These are phyloP conservation scores for Asobara japonica DNA, from an alignment of 1,140 invertebrate genomes.

Conservation along the genomic window DNA sequence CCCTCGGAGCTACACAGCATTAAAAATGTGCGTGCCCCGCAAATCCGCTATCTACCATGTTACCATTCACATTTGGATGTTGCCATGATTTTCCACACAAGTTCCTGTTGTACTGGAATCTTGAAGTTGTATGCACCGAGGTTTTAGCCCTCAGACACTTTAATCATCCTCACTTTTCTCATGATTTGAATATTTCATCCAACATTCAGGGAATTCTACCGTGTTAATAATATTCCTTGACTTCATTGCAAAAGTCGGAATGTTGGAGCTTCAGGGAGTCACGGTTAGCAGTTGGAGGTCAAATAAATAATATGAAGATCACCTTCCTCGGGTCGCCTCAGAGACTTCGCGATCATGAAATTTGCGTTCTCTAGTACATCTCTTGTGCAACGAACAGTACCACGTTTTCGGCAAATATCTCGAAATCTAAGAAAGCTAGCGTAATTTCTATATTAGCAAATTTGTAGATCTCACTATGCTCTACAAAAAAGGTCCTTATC, in stretches of 20 bases:
- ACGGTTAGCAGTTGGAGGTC: too few species aligned
- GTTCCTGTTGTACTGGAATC: neutral
- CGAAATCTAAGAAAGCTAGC: too few species aligned
- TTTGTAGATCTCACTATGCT: too few species aligned
- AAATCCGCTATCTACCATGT: neutral
- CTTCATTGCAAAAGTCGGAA: neutral
- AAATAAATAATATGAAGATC: too few species aligned
- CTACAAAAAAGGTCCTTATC: too few species aligned
- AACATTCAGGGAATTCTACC: neutral
- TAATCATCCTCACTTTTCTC: conserved; percentile 25
- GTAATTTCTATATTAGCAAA: too few species aligned
- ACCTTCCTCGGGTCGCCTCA: too few species aligned
- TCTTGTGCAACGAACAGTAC: too few species aligned
- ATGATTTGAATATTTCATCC: conserved; percentile 31
- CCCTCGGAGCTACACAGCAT: neutral
- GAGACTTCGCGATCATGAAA: too few species aligned
- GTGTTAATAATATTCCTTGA: neutral
- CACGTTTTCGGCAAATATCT: too few species aligned
- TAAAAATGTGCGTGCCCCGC: neutral
- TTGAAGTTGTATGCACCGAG: neutral
- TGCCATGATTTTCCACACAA: neutral
- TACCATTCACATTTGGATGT: neutral
- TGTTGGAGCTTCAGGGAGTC: neutral
- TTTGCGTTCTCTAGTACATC: too few species aligned
- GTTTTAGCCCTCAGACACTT: neutral